A percentile compares a stretch with the other conserved stretches of the same genome.
Conservation (phyloP, 2,888 invertebrate genomes). For the Lydus trimaculatus region DNA sequence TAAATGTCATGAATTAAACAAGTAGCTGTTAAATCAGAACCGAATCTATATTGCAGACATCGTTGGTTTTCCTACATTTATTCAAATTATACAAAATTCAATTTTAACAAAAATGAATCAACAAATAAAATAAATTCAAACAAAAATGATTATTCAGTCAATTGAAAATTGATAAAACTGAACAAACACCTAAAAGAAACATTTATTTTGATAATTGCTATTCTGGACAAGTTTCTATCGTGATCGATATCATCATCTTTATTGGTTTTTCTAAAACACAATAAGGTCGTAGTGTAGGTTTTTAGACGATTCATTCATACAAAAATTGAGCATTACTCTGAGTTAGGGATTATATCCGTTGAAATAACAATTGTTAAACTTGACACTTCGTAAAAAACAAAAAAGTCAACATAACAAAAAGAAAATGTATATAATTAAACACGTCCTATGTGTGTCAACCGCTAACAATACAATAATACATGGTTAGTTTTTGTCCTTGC, state of each 20-base stretch:
- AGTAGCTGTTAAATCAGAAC: constrained; percentile 22
- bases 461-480: constrained; percentile 1
- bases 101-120: background rate
- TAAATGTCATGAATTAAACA: constrained; percentile 33
- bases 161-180: background rate
- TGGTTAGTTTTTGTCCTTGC: constrained; percentile 1
- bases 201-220: no score
- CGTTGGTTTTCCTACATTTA: background rate
- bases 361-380: background rate
- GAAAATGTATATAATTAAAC: constrained; percentile 5
- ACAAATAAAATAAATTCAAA: background rate
- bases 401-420: background rate
- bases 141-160: background rate
- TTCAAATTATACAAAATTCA: background rate
- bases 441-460: background rate
- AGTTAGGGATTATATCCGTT: background rate
- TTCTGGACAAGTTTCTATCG: background rate
- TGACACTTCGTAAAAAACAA: background rate
- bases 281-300: background rate
- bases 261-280: no score
- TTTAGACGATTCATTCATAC: no score
- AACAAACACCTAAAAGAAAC: background rate
- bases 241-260: no score
- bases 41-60: background rate
- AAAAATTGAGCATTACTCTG: background rate